A percentile compares a stretch with the other conserved stretches of the same genome.
Conservation (phyloP, 2,113 vertebrate genomes). For the Spilogale gracilis region DNA sequence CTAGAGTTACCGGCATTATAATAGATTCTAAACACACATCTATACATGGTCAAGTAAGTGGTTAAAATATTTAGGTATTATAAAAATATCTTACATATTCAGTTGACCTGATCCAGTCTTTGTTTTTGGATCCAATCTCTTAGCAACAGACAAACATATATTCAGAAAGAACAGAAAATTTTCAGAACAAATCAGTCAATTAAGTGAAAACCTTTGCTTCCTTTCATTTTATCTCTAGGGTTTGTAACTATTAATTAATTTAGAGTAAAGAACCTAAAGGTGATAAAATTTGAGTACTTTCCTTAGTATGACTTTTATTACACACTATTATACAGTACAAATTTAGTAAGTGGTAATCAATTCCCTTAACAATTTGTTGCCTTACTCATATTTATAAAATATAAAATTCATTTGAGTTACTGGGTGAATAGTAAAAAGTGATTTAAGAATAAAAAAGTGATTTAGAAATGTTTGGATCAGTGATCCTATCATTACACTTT, state of each 20-base stretch:
- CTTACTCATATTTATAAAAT: not conserved
- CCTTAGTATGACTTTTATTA: not conserved
- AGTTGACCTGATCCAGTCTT: not conserved
- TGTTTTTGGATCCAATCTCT: not conserved
- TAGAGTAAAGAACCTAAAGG: not conserved
- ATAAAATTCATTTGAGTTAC: not conserved
- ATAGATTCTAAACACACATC: not conserved
- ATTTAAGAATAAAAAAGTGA: not conserved
- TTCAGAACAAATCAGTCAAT: not conserved
- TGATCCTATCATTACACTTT: not conserved
- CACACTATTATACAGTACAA: not conserved
- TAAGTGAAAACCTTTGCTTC: not conserved
- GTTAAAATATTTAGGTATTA: not conserved
- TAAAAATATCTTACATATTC: not conserved
- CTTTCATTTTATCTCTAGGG: not conserved
- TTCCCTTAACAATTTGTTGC: not conserved
- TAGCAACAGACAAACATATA: not conserved
- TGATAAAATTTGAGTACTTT: not conserved
- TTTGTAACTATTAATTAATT: not conserved
- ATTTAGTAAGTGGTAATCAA: not conserved
- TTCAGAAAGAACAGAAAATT: not conserved
- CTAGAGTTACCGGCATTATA: not conserved
- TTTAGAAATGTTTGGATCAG: not conserved
- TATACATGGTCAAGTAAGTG: not conserved
- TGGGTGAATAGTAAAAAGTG: not conserved